These are phyloP conservation scores for Sipunculus nudus DNA, from an alignment of 2,888 invertebrate species.

Conservation along the genomic window DNA sequence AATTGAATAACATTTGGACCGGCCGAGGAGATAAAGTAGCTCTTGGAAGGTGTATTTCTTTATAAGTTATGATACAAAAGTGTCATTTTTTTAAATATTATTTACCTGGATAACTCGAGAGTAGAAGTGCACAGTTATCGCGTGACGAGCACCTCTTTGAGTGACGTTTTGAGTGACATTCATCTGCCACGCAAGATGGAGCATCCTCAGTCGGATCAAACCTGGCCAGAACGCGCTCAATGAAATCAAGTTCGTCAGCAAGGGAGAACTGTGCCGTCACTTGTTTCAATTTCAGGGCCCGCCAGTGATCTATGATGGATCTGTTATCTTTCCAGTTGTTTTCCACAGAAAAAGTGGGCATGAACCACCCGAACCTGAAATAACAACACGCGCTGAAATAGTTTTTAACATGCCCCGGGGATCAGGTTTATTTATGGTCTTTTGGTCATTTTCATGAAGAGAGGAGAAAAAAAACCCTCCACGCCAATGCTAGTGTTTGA, in stretches of 20 bases:
- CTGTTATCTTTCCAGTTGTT: constrained; percentile 50
- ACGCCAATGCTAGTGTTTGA: too few species aligned
- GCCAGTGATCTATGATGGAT: constrained; percentile 70
- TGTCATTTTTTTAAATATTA: background rate
- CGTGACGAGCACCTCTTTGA: too few species aligned
- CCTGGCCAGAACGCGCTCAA: constrained; percentile 15
- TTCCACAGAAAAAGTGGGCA: constrained; percentile 58
- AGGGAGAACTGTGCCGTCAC: constrained; percentile 68
- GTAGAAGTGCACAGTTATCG: constrained; percentile 66
- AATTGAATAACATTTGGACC: too few species aligned
- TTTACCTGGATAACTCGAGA: constrained; percentile 68
- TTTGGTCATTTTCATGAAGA: too few species aligned
- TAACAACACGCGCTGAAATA: constrained; percentile 5
- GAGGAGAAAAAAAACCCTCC: too few species aligned
- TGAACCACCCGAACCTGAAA: constrained; percentile 66
- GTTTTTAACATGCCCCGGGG: background rate
- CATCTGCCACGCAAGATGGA: constrained; percentile 32
- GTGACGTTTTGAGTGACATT: too few species aligned
- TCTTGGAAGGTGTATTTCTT: background rate
- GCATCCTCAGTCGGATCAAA: background rate
- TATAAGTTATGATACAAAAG: background rate
- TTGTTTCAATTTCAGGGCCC: constrained; percentile 69
- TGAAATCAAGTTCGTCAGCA: constrained; percentile 28
- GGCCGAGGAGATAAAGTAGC: background rate
- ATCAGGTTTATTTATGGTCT: too few species aligned